Percentiles rank a stretch among this genome's conserved stretches.
phyloP scores from a whole-genome alignment of 2,888 invertebrate genomes.

The Orthonevra nobilis region DNA sequence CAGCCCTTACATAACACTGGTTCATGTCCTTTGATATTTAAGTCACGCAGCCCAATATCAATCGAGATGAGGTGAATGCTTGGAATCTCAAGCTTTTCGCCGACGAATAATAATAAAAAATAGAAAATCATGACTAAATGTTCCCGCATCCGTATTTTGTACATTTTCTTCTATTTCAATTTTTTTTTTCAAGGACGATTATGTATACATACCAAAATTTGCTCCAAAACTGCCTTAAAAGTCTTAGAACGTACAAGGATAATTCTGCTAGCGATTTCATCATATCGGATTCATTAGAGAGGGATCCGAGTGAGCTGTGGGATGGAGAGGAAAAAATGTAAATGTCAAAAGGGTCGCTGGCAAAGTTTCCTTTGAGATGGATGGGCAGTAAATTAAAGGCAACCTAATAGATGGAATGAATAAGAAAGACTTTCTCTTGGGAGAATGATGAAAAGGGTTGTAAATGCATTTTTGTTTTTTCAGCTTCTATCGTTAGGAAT shows the following conservation, averaged over 20 bases:
- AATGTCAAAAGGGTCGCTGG: slow-evolving; percentile 44
- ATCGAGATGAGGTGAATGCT: slow-evolving; percentile 67
- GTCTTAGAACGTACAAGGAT: slow-evolving; percentile 51
- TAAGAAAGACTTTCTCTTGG: slow-evolving; percentile 18
- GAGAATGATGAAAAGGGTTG: slow-evolving; percentile 37
- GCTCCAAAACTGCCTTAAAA: slow-evolving; percentile 61
- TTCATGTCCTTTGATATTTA: slow-evolving; percentile 54
- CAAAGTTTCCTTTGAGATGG: slow-evolving; percentile 3
- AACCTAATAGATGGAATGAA: slow-evolving; percentile 55
- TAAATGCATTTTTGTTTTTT: slow-evolving; percentile 20
- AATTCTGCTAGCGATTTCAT: slow-evolving; percentile 51
- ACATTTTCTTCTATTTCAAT: not conserved
- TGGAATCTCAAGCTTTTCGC: slow-evolving; percentile 37
- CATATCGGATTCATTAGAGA: slow-evolving; percentile 40
- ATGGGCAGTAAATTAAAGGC: slow-evolving; percentile 53
- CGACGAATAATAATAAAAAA: slow-evolving; percentile 52
- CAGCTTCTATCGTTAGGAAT: slow-evolving; percentile 41
- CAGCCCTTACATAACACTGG: not conserved
- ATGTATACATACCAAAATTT: slow-evolving; percentile 14
- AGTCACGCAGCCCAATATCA: slow-evolving; percentile 68
- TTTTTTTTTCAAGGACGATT: not conserved
- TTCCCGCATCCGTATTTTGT: slow-evolving; percentile 16
- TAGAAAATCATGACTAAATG: slow-evolving; percentile 63
- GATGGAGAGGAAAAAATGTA: slow-evolving; percentile 27
- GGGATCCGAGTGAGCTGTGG: too few relatives aligned